These are phyloP conservation scores for Drosophila leontia DNA, from an alignment of 1,140 invertebrate species.

Conservation along the genomic window DNA sequence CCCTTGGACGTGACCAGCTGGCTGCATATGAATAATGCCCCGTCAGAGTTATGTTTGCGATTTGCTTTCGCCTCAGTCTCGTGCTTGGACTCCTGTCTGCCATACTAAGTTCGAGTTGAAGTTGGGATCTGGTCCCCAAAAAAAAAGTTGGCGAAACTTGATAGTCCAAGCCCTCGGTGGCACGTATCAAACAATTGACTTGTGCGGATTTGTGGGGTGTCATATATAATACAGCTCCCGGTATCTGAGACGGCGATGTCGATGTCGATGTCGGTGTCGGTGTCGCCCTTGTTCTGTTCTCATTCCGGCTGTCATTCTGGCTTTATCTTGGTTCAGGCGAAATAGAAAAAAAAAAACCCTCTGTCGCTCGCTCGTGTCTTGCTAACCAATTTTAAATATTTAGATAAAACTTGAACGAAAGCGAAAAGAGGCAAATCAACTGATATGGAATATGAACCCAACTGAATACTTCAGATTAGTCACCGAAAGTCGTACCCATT, in stretches of 20 bases:
- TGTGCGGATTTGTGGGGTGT: constrained; percentile 48
- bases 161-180: constrained; percentile 42
- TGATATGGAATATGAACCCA: constrained; percentile 44
- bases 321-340: constrained; percentile 40
- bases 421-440: constrained; percentile 69
- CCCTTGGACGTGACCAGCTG: constrained; percentile 59
- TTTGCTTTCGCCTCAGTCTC: neutral
- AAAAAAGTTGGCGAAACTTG: constrained; percentile 50
- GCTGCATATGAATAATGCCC: constrained; percentile 57
- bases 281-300: constrained; percentile 32
- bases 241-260: constrained; percentile 19
- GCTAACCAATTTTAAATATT: constrained; percentile 78
- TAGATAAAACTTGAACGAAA: constrained; percentile 72
- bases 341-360: constrained; percentile 28
- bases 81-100: constrained; percentile 28
- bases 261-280: constrained; percentile 11
- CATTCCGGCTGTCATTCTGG: constrained; percentile 43
- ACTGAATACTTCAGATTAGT: constrained; percentile 71
- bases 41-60: constrained; percentile 36
- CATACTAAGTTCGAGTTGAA: constrained; percentile 42
- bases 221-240: constrained; percentile 40
- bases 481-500: constrained; percentile 63
- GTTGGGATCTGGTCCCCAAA: constrained; percentile 5
- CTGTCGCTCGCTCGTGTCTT: constrained; percentile 43
- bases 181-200: constrained; percentile 61